These are phyloP conservation scores for Parapristionchus giblindavisi DNA, from an alignment of 2,888 invertebrate genomes.

Conservation along the genomic window DNA sequence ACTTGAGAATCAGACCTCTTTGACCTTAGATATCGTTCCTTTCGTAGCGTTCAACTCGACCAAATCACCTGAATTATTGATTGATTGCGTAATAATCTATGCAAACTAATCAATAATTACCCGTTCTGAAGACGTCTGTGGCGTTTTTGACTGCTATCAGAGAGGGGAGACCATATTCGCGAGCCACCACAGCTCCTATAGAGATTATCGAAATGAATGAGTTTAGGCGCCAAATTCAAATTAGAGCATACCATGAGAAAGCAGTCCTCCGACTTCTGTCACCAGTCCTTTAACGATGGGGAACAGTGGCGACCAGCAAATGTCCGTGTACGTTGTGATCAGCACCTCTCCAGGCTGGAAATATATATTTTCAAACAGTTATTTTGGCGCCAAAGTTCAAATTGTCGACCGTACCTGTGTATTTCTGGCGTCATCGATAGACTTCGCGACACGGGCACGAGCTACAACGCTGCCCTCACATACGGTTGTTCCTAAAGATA, in stretches of 20 bases:
- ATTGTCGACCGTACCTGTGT: constrained; percentile 68
- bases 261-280: constrained; percentile 72
- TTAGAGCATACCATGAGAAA: constrained; percentile 71
- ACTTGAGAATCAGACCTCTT: too few species aligned
- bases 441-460: constrained; percentile 80
- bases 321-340: constrained; percentile 72
- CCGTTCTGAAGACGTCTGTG: constrained; percentile 70
- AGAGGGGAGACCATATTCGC: constrained; percentile 73
- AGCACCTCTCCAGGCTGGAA: constrained; percentile 69
- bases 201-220: background rate
- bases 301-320: constrained; percentile 73
- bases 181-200: constrained; percentile 72
- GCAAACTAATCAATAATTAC: too few species aligned
- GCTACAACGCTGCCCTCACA: constrained; percentile 79
- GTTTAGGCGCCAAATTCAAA: background rate
- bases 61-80: constrained; percentile 45
- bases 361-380: background rate
- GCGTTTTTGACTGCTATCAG: constrained; percentile 71
- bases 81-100: background rate
- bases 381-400: background rate
- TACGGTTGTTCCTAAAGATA: constrained; percentile 78
- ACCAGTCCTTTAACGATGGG: constrained; percentile 72
- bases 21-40: constrained; percentile 48
- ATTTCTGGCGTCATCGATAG: constrained; percentile 76
- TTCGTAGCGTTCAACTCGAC: constrained; percentile 53